These are phyloP conservation scores for Selenia dentaria DNA, from an alignment of 2,888 invertebrate genomes.

Conservation along the genomic window DNA sequence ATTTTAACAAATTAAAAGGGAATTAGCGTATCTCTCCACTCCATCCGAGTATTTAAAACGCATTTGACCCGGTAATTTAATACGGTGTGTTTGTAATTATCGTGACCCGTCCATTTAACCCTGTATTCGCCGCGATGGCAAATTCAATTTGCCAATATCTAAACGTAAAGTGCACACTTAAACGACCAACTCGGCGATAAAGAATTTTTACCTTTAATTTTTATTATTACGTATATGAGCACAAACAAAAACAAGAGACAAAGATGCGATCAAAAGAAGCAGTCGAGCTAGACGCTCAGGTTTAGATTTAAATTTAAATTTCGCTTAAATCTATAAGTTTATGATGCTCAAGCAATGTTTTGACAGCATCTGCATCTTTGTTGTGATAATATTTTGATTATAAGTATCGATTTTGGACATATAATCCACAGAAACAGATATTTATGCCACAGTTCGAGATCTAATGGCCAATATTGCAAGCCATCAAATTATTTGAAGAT, in stretches of 20 bases:
- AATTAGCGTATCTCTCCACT: constrained; percentile 22
- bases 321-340: constrained; percentile 25
- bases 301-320: background rate
- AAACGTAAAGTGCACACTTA: constrained; percentile 13
- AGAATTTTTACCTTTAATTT: no score
- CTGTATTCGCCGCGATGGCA: constrained; percentile 26
- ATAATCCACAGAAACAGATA: constrained; percentile 2
- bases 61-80: constrained; percentile 28
- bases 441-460: constrained; percentile 6
- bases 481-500: constrained; percentile 8
- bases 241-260: background rate
- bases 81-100: constrained; percentile 28
- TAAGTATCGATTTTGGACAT: constrained; percentile 18
- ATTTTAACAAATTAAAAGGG: constrained; percentile 24
- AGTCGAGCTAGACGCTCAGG: constrained; percentile 1
- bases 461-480: constrained; percentile 13
- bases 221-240: no score
- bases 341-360: constrained; percentile 23
- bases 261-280: background rate
- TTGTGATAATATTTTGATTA: constrained; percentile 11
- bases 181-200: background rate
- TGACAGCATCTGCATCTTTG: constrained; percentile 27
- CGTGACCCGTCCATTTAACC: constrained; percentile 33
- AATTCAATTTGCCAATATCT: constrained; percentile 37
- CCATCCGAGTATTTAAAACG: constrained; percentile 20